Percentiles rank a stretch among this genome's conserved stretches.
phyloP scores from a whole-genome alignment of 2,797 vertebrate genomes.

The Melanotaenia nigrans region DNA sequence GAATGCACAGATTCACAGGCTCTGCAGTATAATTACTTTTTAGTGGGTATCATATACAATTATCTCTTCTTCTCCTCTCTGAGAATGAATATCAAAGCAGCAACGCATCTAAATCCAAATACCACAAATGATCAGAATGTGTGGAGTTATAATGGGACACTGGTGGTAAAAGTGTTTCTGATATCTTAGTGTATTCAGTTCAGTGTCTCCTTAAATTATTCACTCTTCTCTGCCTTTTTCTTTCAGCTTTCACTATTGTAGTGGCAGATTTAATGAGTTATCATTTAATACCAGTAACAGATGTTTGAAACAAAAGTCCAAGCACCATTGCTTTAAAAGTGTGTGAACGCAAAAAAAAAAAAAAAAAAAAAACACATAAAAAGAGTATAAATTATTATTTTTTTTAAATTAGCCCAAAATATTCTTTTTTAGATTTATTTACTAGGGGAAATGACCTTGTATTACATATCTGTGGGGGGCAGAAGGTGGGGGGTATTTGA shows the following conservation, averaged over 20 bases:
- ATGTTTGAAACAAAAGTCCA: neutral
- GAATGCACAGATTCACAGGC: conserved; percentile 61
- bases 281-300: neutral
- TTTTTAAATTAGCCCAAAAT: neutral
- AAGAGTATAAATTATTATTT: neutral
- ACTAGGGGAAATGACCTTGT: neutral
- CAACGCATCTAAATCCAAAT: conserved; percentile 52
- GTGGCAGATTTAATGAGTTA: conserved; percentile 30
- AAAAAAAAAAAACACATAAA: neutral
- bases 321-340: neutral
- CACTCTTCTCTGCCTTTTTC: conserved; percentile 1
- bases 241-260: neutral
- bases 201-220: conserved; percentile 34
- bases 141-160: conserved; percentile 47
- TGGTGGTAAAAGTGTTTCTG: conserved; percentile 32
- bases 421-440: neutral
- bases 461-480: neutral
- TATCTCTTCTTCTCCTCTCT: conserved; percentile 57
- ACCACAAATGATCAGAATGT: conserved; percentile 51
- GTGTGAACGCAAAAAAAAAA: neutral
- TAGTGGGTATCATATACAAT: conserved; percentile 66
- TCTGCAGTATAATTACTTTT: conserved; percentile 49
- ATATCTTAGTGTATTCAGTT: conserved; percentile 30
- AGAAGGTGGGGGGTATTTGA: neutral
- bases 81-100: conserved; percentile 64